Evolutionary conservation across 1,140 invertebrate genomes (phyloP), one percentile per base, ranked within the genome.

Genomic region (Drosophila melanica): DNA sequence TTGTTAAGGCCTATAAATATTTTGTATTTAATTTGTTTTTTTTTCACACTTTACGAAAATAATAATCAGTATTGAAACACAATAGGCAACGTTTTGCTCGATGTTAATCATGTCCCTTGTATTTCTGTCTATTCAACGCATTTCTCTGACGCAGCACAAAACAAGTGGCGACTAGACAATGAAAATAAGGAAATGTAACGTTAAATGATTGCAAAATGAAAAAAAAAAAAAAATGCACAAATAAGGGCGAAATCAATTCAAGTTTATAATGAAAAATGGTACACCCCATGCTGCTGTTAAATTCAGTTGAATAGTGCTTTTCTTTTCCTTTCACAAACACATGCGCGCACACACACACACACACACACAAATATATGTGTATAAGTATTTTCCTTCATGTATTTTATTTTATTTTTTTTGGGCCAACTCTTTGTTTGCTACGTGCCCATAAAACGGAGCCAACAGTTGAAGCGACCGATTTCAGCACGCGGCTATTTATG

Each of bases 401-500:
- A 27, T 20, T 48, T 23, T 37, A n/a, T 14, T 16, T 54, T 16
- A 18, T 41, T 16, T 20, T 23, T 55, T 53, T 9, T n/a, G 23
- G 30, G 47, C 11, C 66, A 63, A 55, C 58, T 62, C 54, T 51
- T 71, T 77, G 64, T 81, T 77, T 57, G 66, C 33, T 79, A 79
- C 80, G 80, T 84, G 80, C 72, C 72, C 75, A 84, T 84, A 76
- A 66, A 67, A 68, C 27, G 33, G 27, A 47, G 66, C 55, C 53
- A 50, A 67, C 54, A 67, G 42, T 37, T 47, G 51, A 42, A 23
- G 14, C 45, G 57, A 68, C 44, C 65, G 55, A 68, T 59, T 59
- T 51, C 66, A 69, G 58, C 78, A 81, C 47, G 80, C 80, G 72
- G 80, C 80, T 84, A 77, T 84, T 84, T 84, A 84, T 84, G 80